Conservation (phyloP, 2,113 vertebrate species). For the Anser brachyrhynchus region DNA sequence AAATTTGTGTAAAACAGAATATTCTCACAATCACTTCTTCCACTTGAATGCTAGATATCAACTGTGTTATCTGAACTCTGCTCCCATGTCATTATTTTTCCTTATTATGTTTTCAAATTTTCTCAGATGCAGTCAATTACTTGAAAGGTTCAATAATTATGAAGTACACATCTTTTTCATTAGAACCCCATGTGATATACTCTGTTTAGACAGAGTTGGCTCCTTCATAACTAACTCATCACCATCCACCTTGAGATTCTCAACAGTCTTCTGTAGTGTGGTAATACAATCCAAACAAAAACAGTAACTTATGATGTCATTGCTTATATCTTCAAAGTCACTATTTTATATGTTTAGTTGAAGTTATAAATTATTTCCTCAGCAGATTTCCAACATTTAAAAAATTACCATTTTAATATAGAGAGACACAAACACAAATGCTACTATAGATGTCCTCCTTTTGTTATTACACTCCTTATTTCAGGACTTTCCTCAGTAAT, state of each 20-base stretch:
- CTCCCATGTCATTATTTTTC: neutral
- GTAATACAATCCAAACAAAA: neutral
- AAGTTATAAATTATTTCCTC: neutral
- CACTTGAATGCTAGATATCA: neutral
- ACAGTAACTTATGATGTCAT: neutral
- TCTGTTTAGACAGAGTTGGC: neutral
- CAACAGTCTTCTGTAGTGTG: neutral
- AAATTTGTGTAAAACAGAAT: neutral
- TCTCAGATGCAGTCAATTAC: neutral
- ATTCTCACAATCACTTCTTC: neutral
- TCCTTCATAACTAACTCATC: neutral
- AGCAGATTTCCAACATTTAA: neutral
- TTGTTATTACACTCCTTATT: neutral
- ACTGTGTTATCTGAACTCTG: neutral
- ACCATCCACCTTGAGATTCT: neutral
- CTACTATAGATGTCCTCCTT: neutral
- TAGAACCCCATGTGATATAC: neutral
- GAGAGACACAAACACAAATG: neutral
- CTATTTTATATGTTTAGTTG: neutral
- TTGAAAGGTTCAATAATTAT: neutral
- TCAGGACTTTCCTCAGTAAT: neutral
- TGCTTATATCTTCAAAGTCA: neutral
- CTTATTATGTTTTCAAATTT: neutral
- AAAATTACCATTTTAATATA: neutral
- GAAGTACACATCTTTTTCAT: neutral